Base-by-base conservation (phyloP, 2,888 invertebrate species). In the Fragum sueziense region DNA sequence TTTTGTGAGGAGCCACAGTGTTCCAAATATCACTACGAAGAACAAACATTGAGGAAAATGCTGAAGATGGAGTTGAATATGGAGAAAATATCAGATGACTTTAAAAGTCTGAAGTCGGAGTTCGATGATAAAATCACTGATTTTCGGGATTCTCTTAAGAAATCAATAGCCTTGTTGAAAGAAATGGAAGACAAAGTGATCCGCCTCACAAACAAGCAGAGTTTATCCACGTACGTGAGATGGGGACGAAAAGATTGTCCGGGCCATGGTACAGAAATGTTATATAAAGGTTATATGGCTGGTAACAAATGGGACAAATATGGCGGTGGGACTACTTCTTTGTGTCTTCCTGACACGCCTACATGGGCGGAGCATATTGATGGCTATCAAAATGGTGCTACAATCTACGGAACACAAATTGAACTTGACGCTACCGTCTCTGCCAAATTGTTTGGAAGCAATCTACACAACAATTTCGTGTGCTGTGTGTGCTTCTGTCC, bases 311-410 rank as follows among this genome's bases (percentile, higher is more conserved):
- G 6, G 1, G 25, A 22, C 25, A 2, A 74, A 6, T 22, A 37
- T 29, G 74, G 74, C 1, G 74, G 74, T 1, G 74, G 74, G 0
- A 9, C 74, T 0, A 74, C 54, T 37, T 37, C 67, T 27, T 37
- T 74, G 11, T 74, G 74, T 34, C 31, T 74, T 29, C 67, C 74
- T 0, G 57, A 74, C 6, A 57, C 67, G 31, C 74, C 74, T 4
- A 74, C 74, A 27, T 68, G 74, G 62, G 57, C 54, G 33, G 25
- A 59, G 61, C 61, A 70, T 34, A 47, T 70, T 1, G 61, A 70
- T 27, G 74, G 74, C 11, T 54, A 37, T 37, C 34, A 37, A 34
- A 17, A 14, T 7, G 74, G 68, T 4, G 54, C 74, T n/a, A 33
- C 37, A 20, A 54, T 54, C 25, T 22, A 54, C 22, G 54, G 54